Percentiles rank a stretch among this genome's conserved stretches.
phyloP scores from a whole-genome alignment of 2,797 vertebrate genomes.

The Pseudotriccus pelzelni region DNA sequence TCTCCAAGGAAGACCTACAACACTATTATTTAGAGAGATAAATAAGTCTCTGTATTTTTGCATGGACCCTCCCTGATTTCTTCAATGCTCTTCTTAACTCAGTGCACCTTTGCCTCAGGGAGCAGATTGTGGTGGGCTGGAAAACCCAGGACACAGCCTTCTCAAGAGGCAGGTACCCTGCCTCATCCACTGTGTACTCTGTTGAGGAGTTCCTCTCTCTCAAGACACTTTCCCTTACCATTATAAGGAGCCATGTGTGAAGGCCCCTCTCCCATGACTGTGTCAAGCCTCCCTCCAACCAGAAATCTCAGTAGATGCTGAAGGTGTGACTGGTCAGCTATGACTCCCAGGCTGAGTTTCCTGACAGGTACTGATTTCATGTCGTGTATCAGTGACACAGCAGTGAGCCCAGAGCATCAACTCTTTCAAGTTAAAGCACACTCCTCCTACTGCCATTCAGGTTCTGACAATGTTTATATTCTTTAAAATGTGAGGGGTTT shows the following conservation, averaged over 20 bases:
- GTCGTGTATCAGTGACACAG: not conserved
- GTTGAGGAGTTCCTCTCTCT: not conserved
- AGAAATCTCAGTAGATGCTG: not conserved
- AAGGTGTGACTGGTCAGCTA: not conserved
- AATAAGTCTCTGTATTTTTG: not conserved
- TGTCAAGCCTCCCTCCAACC: not conserved
- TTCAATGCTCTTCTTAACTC: not conserved
- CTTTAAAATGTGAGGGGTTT: not conserved
- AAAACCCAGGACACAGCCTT: not conserved
- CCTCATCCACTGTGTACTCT: accelerated
- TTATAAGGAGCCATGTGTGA: not conserved
- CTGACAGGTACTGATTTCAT: not conserved
- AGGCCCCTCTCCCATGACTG: not conserved
- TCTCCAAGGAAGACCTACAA: not conserved
- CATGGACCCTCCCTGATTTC: not conserved
- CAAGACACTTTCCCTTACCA: not conserved
- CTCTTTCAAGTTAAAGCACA: not conserved
- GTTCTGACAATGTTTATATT: not conserved
- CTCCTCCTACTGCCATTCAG: not conserved
- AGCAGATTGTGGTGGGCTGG: not conserved
- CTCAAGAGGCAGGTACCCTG: not conserved
- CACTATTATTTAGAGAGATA: not conserved
- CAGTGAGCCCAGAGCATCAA: not conserved
- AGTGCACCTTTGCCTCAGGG: not conserved
- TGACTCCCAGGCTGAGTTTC: not conserved